phyloP scores from a whole-genome alignment of 2,113 vertebrate genomes.

The Tachysurus fulvidraco region DNA sequence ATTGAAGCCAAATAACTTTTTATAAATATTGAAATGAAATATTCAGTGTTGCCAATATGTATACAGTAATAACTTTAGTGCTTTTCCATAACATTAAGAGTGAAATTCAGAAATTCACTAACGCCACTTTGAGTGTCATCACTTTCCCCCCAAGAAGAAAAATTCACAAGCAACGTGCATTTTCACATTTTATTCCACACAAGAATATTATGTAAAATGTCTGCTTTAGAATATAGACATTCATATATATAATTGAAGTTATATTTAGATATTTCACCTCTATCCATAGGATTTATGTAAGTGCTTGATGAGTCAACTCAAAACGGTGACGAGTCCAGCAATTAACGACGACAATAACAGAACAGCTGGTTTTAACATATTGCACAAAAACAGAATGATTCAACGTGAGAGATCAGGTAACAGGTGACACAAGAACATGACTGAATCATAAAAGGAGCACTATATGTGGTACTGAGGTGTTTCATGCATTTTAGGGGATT shows the following conservation, averaged over 20 bases:
- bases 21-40: neutral
- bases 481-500: neutral
- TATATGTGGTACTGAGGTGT: slow-evolving; percentile 6
- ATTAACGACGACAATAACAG: slow-evolving; percentile 33
- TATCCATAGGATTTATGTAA: slow-evolving; percentile 61
- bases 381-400: slow-evolving; percentile 53
- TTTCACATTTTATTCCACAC: slow-evolving; percentile 43
- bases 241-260: neutral
- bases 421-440: slow-evolving; percentile 27
- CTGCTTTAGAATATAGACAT: slow-evolving; percentile 27
- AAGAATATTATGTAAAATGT: slow-evolving; percentile 28
- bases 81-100: neutral
- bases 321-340: slow-evolving; percentile 37
- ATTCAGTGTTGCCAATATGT: neutral
- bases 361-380: slow-evolving; percentile 57
- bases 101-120: neutral
- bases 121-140: neutral
- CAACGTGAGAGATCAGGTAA: slow-evolving; percentile 47
- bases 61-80: neutral
- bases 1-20: neutral
- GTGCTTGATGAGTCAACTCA: slow-evolving; percentile 55
- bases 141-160: neutral
- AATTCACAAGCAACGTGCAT: neutral
- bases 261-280: slow-evolving; percentile 19
- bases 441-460: slow-evolving; percentile 2